Percentiles rank a stretch among this genome's conserved stretches.
Evolutionary conservation across 2,888 invertebrate species (phyloP).

Genomic region (Thymelicus lineola): DNA sequence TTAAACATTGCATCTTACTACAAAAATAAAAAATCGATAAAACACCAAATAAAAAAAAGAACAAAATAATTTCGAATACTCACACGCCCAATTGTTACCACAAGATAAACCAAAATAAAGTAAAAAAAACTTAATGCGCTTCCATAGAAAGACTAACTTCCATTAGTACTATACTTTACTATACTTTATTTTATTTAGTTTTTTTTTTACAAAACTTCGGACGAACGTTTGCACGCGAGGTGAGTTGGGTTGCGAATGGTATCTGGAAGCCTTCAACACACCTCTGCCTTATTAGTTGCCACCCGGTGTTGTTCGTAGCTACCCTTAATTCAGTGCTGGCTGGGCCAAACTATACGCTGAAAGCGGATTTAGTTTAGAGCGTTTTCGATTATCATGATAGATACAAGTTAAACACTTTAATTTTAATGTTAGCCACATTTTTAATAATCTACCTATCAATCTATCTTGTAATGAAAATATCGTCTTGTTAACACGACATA

Average conservation of each 20-base stretch:
- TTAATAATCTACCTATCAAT: too few species aligned
- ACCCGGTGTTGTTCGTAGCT: slow-evolving; percentile 52
- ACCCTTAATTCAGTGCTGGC: slow-evolving; percentile 56
- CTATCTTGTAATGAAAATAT: too few species aligned
- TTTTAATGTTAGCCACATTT: too few species aligned
- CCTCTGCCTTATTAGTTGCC: slow-evolving; percentile 57
- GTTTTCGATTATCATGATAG: neutral
- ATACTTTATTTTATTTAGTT: neutral
- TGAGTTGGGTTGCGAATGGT: slow-evolving; percentile 66
- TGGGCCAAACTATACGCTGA: slow-evolving; percentile 55
- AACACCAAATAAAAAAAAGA: neutral
- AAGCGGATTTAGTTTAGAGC: slow-evolving; percentile 24
- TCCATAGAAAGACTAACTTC: neutral
- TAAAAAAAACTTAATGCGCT: neutral
- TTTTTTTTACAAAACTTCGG: slow-evolving; percentile 24
- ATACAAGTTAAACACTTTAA: too few species aligned
- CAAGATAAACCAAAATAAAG: neutral
- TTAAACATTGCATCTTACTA: neutral
- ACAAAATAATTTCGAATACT: neutral
- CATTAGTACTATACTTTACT: slow-evolving; percentile 9
- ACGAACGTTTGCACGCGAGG: slow-evolving; percentile 59
- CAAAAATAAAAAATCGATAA: neutral
- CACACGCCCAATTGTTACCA: slow-evolving; percentile 4
- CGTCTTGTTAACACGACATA: too few species aligned
- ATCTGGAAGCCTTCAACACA: slow-evolving; percentile 48